These are phyloP conservation scores for Hyaena hyaena DNA, from an alignment of 2,113 vertebrate genomes.

Conservation along the genomic window DNA sequence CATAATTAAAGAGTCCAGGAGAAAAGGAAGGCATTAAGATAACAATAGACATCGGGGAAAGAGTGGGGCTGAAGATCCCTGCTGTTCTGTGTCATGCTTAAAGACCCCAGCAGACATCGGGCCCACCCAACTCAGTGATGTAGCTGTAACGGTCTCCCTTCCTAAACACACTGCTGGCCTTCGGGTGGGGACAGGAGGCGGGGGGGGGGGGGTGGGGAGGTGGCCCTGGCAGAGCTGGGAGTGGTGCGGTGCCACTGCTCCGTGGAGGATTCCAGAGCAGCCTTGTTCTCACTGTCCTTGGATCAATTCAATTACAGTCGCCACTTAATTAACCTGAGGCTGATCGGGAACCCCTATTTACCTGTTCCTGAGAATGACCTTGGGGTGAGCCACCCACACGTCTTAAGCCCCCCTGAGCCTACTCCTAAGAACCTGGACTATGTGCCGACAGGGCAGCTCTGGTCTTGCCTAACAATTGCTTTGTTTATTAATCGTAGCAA, in stretches of 20 bases:
- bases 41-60: not conserved
- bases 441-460: not conserved
- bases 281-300: not conserved
- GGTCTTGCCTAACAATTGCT: not conserved
- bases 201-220: too few species aligned
- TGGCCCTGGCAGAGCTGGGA: too few species aligned
- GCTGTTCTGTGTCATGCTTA: not conserved
- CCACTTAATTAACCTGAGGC: not conserved
- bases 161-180: not conserved
- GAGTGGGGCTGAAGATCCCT: not conserved
- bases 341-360: accelerated
- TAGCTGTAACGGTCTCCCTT: not conserved
- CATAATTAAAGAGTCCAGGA: not conserved
- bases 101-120: not conserved
- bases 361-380: not conserved
- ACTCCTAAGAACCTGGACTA: not conserved
- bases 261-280: not conserved
- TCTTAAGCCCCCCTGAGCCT: not conserved
- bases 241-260: too few species aligned
- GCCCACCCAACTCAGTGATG: not conserved
- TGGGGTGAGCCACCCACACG: too few species aligned
- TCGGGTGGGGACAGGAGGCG: accelerated
- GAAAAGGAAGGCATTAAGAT: not conserved
- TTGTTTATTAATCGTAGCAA: not conserved
- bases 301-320: accelerated